Evolutionary conservation across 2,888 invertebrate species (phyloP).

Genomic region (Belgica antarctica): DNA sequence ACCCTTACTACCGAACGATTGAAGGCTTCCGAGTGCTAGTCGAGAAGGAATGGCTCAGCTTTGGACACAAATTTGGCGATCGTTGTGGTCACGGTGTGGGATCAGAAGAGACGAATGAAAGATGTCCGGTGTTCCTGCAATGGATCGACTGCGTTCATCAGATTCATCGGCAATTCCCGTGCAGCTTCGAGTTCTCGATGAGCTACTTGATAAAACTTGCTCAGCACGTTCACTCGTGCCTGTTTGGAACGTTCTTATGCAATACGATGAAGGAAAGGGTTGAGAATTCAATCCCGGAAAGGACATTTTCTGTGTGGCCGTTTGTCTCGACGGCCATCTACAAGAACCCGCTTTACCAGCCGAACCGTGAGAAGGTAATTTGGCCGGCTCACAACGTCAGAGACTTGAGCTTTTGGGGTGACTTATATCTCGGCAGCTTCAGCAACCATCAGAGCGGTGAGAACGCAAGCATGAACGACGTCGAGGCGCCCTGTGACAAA

Average conservation of each 20-base stretch:
- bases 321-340: conserved; percentile 77
- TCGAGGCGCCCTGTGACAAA: not conserved
- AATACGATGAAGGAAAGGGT: conserved; percentile 76
- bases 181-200: conserved; percentile 93
- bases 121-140: conserved; percentile 96
- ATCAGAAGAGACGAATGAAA: conserved; percentile 86
- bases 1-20: conserved; percentile 91
- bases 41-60: conserved; percentile 96
- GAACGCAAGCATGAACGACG: conserved; percentile 45
- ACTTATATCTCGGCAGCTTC: conserved; percentile 71
- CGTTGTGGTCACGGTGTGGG: conserved; percentile 82
- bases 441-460: conserved; percentile 56
- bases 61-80: conserved; percentile 97
- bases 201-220: conserved; percentile 92
- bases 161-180: conserved; percentile 80
- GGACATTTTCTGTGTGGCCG: conserved; percentile 84
- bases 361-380: conserved; percentile 60
- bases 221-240: conserved; percentile 91
- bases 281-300: conserved; percentile 63
- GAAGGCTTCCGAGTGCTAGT: conserved; percentile 86
- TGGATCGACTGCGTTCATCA: conserved; percentile 98
- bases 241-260: conserved; percentile 96
- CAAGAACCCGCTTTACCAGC: conserved; percentile 79
- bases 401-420: conserved; percentile 79
- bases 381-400: conserved; percentile 84